Conservation (phyloP, 2,113 vertebrate genomes). For the Dinomys branickii region DNA sequence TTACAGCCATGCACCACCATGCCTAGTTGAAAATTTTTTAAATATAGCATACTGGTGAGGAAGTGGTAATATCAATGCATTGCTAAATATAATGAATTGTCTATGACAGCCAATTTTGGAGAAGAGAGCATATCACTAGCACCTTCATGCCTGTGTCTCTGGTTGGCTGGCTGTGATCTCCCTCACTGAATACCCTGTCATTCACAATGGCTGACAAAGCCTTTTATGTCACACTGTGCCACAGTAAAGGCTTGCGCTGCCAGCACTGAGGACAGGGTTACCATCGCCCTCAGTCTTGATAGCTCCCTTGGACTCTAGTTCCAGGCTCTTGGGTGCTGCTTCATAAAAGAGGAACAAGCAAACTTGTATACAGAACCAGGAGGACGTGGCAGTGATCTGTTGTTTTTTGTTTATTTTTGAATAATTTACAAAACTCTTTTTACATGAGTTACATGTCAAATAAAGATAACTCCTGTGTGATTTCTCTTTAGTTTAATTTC, state of each 20-base stretch:
- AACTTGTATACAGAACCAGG: not conserved
- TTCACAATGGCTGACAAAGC: not conserved
- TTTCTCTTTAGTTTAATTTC: conserved; percentile 42
- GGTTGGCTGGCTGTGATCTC: not conserved
- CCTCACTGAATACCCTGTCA: not conserved
- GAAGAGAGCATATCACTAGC: not conserved
- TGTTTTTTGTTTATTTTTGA: not conserved
- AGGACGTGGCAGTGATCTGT: not conserved
- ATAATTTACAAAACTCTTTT: not conserved
- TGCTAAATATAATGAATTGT: not conserved
- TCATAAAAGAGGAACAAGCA: not conserved
- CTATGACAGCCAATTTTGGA: not conserved
- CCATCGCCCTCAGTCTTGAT: not conserved
- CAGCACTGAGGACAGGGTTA: not conserved
- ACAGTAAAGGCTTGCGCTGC: not conserved
- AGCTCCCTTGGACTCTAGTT: not conserved
- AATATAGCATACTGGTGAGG: not conserved
- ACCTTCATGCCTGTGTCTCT: not conserved
- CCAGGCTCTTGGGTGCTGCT: not conserved
- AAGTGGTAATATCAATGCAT: not conserved
- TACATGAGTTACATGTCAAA: not conserved
- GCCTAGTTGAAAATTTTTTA: not conserved
- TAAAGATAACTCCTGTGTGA: not conserved
- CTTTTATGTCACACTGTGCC: not conserved
- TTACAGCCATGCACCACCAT: too few relatives aligned